These are phyloP conservation scores for Aplocera efformata DNA, from an alignment of 2,888 invertebrate species.

Conservation along the genomic window DNA sequence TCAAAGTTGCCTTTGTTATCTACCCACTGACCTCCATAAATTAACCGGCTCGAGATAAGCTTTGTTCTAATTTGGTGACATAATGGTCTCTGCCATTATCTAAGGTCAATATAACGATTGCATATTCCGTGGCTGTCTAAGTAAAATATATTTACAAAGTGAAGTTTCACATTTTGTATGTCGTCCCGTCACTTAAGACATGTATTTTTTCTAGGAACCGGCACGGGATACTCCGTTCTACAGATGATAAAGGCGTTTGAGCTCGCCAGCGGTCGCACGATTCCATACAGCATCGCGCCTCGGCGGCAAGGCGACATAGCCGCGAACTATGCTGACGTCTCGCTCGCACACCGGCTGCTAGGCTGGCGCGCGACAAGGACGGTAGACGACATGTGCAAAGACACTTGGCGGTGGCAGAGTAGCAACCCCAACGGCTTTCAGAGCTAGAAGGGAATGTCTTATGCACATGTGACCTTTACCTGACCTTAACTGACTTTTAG, in stretches of 20 bases:
- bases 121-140: no score
- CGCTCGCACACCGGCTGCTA: constrained; percentile 86
- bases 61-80: no score
- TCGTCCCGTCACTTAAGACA: not conserved
- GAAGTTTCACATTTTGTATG: not conserved
- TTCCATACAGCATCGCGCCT: constrained; percentile 86
- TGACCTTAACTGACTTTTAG: no score
- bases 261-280: constrained; percentile 84
- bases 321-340: constrained; percentile 90
- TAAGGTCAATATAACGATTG: no score
- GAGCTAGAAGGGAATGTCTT: constrained; percentile 20
- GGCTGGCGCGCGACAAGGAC: constrained; percentile 90
- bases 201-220: constrained; percentile 79
- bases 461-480: not conserved
- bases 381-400: constrained; percentile 90
- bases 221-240: constrained; percentile 91
- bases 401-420: constrained; percentile 94
- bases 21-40: no score
- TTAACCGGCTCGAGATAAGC: no score
- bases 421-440: constrained; percentile 88
- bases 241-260: constrained; percentile 91
- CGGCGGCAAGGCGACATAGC: constrained; percentile 93
- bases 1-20: no score
- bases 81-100: no score
- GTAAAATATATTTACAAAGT: no score